Evolutionary conservation across 1,140 invertebrate genomes (phyloP), one percentile per base, ranked within the genome.

Genomic region (Achroia grisella): DNA sequence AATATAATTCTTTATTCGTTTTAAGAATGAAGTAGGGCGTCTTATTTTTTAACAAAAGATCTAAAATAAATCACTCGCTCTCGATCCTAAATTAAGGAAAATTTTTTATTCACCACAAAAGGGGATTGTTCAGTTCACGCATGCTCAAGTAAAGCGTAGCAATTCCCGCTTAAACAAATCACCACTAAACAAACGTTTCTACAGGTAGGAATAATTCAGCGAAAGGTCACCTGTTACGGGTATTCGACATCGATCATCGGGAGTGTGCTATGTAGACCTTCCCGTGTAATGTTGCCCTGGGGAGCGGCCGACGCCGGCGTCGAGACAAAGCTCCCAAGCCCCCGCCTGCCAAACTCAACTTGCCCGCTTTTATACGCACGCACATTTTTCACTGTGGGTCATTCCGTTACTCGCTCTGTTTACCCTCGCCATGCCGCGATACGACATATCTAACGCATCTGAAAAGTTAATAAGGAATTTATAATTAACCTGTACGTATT

Each of bases 221-320:
- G 62, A 81, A 81, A 84, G 78, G 78, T 84, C 78, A 84, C 78
- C 70, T 80, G 76, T 81, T 79, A 74, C 64, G 66, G 70, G 72
- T 68, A 72, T 74, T 75, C 71, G 71, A 73, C 75, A 76, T 84
- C 78, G 78, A 84, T 84, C 80, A 84, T 84, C 68, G 71, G 76
- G 74, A 71, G 69, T 78, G 66, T 62, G 78, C 67, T 56, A 67
- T 63, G 70, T 57, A 70, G 69, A 70, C 65, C 72, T 71, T 65
- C 61, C 58, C 70, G 62, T 59, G 67, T 84, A 84, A 84, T 84
- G 77, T 76, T 48, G 58, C 80, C 77, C 80, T 17, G 32, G 80
- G 77, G 80, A 79, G 28, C 52, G 56, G 30, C 60, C 62, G 59
- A 47, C 64, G 61, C 59, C 51, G 58, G 62, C 60, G 53, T 27